These are phyloP conservation scores for Trimorus sp. DNA, from an alignment of 2,888 invertebrate genomes.

Conservation along the genomic window DNA sequence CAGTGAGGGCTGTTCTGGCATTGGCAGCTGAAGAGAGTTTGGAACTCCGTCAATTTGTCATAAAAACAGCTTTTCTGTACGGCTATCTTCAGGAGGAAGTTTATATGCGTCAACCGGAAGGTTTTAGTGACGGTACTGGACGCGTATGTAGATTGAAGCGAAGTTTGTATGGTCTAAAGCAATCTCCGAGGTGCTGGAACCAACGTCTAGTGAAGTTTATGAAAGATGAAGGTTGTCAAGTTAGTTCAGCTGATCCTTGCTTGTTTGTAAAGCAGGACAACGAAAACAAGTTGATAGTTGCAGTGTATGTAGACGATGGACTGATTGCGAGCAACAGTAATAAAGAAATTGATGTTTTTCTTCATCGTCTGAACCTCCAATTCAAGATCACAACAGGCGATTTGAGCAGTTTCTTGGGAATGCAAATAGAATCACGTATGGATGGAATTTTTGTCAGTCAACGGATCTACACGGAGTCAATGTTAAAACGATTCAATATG, in stretches of 20 bases:
- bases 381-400: too few species aligned
- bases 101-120: slow-evolving; percentile 60
- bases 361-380: too few species aligned
- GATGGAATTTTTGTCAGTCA: too few species aligned
- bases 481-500: too few species aligned
- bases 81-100: slow-evolving; percentile 48
- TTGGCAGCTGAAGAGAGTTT: slow-evolving; percentile 44
- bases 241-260: slow-evolving; percentile 21
- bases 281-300: slow-evolving; percentile 30
- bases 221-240: neutral
- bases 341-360: too few species aligned
- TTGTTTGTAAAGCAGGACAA: neutral
- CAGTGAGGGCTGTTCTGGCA: too few species aligned
- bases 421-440: too few species aligned
- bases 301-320: slow-evolving; percentile 52
- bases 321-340: slow-evolving; percentile 13
- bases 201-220: neutral
- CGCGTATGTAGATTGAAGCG: slow-evolving; percentile 5
- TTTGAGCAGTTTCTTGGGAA: too few species aligned
- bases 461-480: too few species aligned
- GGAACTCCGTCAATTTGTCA: slow-evolving; percentile 55
- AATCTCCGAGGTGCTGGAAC: slow-evolving; percentile 39
- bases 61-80: slow-evolving; percentile 57
- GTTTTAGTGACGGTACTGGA: slow-evolving; percentile 18
- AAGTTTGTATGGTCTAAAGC: slow-evolving; percentile 26